These are phyloP conservation scores for Temnothorax ravouxi DNA, from an alignment of 2,888 invertebrate genomes.

Conservation along the genomic window DNA sequence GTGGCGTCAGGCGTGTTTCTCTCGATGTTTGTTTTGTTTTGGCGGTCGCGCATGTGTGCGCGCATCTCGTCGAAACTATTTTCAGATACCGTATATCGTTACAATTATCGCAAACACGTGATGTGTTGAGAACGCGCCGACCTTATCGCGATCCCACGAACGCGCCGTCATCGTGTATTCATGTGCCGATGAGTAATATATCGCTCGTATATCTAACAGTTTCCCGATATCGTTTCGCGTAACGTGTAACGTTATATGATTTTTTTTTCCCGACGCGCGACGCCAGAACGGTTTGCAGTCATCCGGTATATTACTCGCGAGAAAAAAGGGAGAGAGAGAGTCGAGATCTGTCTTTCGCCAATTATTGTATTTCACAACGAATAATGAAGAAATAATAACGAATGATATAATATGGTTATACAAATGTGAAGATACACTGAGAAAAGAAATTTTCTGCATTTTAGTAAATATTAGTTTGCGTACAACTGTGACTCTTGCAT, in stretches of 20 bases:
- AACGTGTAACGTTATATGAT: background rate
- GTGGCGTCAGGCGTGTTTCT: background rate
- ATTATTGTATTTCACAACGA: background rate
- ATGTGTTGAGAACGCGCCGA: slow-evolving; percentile 57
- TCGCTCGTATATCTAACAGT: background rate
- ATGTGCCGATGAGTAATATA: slow-evolving; percentile 29
- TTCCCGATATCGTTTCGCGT: slow-evolving; percentile 5
- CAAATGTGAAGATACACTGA: background rate
- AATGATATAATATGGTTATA: background rate
- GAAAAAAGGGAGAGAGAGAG: background rate
- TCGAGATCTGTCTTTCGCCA: background rate
- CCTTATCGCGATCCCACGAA: slow-evolving; percentile 64
- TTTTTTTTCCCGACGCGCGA: background rate
- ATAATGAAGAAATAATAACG: background rate
- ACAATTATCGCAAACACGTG: slow-evolving; percentile 71
- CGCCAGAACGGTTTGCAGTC: background rate
- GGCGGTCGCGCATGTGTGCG: background rate
- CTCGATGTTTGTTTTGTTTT: slow-evolving; percentile 64
- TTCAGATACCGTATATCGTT: slow-evolving; percentile 67
- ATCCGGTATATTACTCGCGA: background rate
- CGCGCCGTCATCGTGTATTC: slow-evolving; percentile 21
- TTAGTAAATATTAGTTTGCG: too few species aligned
- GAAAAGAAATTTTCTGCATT: too few species aligned
- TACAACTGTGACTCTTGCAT: too few species aligned
- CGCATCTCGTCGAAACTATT: slow-evolving; percentile 57